phyloP scores from a whole-genome alignment of 2,888 invertebrate genomes.

The Pterostichus madidus region DNA sequence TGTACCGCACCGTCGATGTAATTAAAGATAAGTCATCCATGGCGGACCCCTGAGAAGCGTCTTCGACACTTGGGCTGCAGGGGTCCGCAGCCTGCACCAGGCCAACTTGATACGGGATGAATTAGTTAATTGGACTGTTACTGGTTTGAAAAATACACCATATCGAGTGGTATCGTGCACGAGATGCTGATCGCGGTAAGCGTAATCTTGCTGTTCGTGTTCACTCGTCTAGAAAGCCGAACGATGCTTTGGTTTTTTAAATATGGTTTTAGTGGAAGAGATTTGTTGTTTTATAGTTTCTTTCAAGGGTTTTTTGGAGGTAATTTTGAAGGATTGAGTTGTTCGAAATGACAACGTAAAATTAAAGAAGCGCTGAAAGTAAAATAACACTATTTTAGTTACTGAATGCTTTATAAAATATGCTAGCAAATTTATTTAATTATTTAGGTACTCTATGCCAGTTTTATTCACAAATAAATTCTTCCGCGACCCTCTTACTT shows the following conservation, averaged over 20 bases:
- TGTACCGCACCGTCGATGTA: conserved; percentile 60
- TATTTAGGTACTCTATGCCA: too few species aligned
- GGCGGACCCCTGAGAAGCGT: conserved; percentile 59
- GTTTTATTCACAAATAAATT: too few species aligned
- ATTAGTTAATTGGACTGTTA: conserved; percentile 66
- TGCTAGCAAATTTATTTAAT: too few species aligned
- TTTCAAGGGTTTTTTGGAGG: background rate
- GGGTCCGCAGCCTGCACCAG: conserved; percentile 42
- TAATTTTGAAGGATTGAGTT: background rate
- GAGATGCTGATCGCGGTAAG: background rate
- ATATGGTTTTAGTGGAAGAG: background rate
- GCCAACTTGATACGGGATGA: conserved; percentile 58
- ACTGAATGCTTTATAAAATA: too few species aligned
- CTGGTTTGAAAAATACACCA: conserved; percentile 57
- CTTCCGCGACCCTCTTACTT: too few species aligned
- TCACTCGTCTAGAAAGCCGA: too few species aligned
- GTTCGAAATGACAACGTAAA: background rate
- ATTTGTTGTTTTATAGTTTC: background rate
- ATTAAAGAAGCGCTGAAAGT: background rate
- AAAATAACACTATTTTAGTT: too few species aligned
- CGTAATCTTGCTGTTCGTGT: too few species aligned
- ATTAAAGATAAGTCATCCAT: conserved; percentile 64
- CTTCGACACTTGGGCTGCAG: conserved; percentile 63
- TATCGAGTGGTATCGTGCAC: background rate
- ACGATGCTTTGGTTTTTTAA: too few species aligned